Base-by-base conservation (phyloP, 2,113 vertebrate genomes). In the Motacilla tschutschensis region DNA sequence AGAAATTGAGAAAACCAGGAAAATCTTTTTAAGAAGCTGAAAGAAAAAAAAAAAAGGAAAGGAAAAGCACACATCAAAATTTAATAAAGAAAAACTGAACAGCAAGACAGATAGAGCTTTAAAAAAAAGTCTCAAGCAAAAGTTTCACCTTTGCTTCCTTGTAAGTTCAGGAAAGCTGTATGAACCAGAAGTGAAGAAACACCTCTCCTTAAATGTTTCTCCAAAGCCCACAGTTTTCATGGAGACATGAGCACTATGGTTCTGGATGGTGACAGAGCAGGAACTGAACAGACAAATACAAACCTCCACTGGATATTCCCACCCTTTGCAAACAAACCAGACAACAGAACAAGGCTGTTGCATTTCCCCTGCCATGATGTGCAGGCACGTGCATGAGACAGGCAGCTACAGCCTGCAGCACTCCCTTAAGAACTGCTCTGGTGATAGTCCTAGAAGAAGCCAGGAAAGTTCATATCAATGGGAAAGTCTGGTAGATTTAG, bases 311-410 rank as follows among this genome's bases (percentile, higher is more conserved):
- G 26, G n/a, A 54, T 65, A 82, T 24, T 69, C 25, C 38, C 43
- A 62, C 26, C 38, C 41, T 75, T 36, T 51, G 31, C 64, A 92
- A 85, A 89, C 63, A 82, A 58, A 57, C 2, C 10, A 41, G 28
- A 55, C 38, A 64, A 36, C 5, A 75, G 13, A 38, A 51, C 6
- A 25, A 22, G 15, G 22, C 25, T 48, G 33, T 4, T 64, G 21
- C 2, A 0, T 20, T 88, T 63, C 19, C 41, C 38, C 71, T 64
- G n/a, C 41, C 54, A 14, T 2, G 13, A 41, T 9, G n/a, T 18
- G 20, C 47, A 38, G 33, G 12, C 22, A 48, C 0, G 0, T 10
- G 12, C 35, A 17, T 0, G 0, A 46, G 9, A 41, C 20, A 24
- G 46, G 36, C 41, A 89, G 28, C 36, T 54, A 11, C 5, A 75